Percentiles rank a stretch among this genome's conserved stretches.
phyloP scores from a whole-genome alignment of 2,888 invertebrate genomes.

The Stenotaenia linearis region DNA sequence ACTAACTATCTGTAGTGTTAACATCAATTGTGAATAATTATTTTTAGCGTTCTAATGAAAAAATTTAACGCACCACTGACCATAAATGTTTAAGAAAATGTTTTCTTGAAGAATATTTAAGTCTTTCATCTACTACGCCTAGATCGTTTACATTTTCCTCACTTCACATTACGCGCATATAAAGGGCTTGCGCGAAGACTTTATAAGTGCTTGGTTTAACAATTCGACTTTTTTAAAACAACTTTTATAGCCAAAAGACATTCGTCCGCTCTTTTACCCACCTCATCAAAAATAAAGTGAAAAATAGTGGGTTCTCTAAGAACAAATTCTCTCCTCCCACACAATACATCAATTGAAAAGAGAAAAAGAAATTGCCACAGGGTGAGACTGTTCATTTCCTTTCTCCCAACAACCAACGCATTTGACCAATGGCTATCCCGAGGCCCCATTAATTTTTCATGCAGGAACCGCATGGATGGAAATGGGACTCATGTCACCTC shows the following conservation, averaged over 20 bases:
- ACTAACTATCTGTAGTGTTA: no score
- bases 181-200: no score
- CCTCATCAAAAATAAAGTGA: constrained; percentile 3
- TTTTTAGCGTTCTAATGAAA: no score
- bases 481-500: background rate
- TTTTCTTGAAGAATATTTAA: no score
- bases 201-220: no score
- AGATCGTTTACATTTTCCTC: no score
- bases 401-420: background rate
- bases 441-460: constrained; percentile 13
- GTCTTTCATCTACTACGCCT: no score
- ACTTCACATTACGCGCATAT: no score
- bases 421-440: constrained; percentile 12
- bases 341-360: constrained; percentile 13
- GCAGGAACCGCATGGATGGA: background rate
- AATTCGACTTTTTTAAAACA: background rate
- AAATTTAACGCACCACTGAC: no score
- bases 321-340: background rate
- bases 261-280: background rate
- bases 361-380: background rate
- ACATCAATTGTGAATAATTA: no score
- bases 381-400: constrained; percentile 15
- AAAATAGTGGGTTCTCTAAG: background rate
- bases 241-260: background rate
- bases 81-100: no score